Evolutionary conservation across 1,140 invertebrate genomes (phyloP), one percentile per base, ranked within the genome.

Genomic region (Leptoteleia sp.): DNA sequence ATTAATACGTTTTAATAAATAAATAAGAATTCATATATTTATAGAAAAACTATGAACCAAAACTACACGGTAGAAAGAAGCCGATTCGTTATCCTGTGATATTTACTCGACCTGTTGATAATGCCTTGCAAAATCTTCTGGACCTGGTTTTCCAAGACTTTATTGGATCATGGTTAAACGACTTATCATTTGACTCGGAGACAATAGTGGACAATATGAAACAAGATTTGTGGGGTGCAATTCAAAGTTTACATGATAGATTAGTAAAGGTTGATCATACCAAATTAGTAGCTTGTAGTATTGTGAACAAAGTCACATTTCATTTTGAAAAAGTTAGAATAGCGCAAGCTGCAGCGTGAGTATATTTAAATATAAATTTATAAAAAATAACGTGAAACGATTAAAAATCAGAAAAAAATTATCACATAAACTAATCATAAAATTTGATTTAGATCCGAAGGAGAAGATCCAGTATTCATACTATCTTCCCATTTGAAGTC

Each of bases 261-360:
- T 87, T 96, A 13, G 90, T 91, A 1, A 92, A 92, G 84, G 91
- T 97, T 38, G 95, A 97, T 89, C 92, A 94, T 17, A 93, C 95
- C 40, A 95, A 95, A 86, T 89, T 97, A 13, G 92, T 97, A 33
- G 95, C 95, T 3, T 93, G 92, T 82, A 95, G 95, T 88, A 93
- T 97, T 86, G 93, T 96, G 1, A 92, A 91, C 37, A 93, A 92
- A 85, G 92, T 97, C 5, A 95, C 94, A 22, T 91, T 93, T 67
- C 96, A 98, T 91, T 95, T 97, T 89, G 95, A 95, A 84, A 94
- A 94, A 82, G 95, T 97, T 38, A 91, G 95, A 79, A 91, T 94
- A 81, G 93, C 95, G 11, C 92, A 94, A 85, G 91, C 92, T 81
- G 91, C 92, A 82, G 93, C 92, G 94, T 95, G 90, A 92, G 92